A percentile compares a stretch with the other conserved stretches of the same genome.
phyloP scores from a whole-genome alignment of 2,797 vertebrate genomes.

The Lepilemur ruficaudatus region DNA sequence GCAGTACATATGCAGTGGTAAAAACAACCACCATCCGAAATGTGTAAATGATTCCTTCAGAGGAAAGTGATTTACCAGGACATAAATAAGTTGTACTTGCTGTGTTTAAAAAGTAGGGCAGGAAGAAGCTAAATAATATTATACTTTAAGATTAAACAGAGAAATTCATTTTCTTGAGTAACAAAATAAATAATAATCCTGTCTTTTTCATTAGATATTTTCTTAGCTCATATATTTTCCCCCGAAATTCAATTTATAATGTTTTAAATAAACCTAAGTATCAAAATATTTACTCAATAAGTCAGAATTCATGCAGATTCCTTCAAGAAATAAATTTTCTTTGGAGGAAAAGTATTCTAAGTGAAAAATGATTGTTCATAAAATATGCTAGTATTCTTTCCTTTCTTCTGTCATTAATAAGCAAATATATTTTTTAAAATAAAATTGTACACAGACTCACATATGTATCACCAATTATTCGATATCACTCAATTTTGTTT shows the following conservation, averaged over 20 bases:
- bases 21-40: background rate
- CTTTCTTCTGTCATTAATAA: background rate
- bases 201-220: background rate
- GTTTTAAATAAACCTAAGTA: background rate
- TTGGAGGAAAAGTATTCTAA: background rate
- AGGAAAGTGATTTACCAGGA: background rate
- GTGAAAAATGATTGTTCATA: background rate
- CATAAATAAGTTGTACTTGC: background rate
- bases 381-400: background rate
- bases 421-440: background rate
- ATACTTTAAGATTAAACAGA: background rate
- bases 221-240: background rate
- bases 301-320: background rate
- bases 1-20: too few species aligned
- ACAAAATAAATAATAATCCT: background rate
- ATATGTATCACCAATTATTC: background rate
- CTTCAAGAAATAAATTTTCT: background rate
- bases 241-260: background rate
- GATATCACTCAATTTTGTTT: background rate
- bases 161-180: background rate
- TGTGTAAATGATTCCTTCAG: background rate
- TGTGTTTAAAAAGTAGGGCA: background rate
- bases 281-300: background rate
- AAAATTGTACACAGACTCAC: background rate
- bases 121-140: background rate